Conservation (phyloP, 2,888 invertebrate genomes). For the Parelbella ahira region DNA sequence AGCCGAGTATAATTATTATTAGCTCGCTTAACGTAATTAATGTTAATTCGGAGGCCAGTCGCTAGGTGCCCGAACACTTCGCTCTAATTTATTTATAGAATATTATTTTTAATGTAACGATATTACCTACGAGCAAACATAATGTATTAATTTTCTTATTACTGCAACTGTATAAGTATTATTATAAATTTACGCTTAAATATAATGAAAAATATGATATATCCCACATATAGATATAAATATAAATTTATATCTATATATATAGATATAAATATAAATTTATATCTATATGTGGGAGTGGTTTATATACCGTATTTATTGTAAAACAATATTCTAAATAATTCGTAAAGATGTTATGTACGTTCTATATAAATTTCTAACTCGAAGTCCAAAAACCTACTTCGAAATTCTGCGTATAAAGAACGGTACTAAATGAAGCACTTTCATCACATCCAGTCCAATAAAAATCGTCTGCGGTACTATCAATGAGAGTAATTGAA, state of each 20-base stretch:
- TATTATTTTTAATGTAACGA: too few species aligned
- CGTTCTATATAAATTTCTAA: slow-evolving; percentile 1
- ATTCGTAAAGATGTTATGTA: background rate
- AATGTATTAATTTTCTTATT: too few species aligned
- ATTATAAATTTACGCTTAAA: too few species aligned
- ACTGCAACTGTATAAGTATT: too few species aligned
- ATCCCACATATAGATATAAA: too few species aligned
- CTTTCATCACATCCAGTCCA: slow-evolving; percentile 9
- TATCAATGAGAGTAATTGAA: slow-evolving; percentile 53
- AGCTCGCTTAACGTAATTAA: slow-evolving; percentile 26
- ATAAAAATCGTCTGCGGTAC: slow-evolving; percentile 32
- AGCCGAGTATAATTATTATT: slow-evolving; percentile 26
- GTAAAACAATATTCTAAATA: background rate
- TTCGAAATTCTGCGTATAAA: slow-evolving; percentile 11
- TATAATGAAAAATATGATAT: too few species aligned
- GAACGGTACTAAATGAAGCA: slow-evolving; percentile 1
- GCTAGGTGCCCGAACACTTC: slow-evolving; percentile 6
- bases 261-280: too few species aligned
- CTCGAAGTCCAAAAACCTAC: background rate
- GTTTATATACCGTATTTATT: too few species aligned
- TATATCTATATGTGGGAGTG: too few species aligned
- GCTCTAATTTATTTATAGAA: slow-evolving; percentile 18
- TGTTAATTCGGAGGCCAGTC: slow-evolving; percentile 8
- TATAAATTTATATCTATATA: too few species aligned
- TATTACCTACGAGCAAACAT: too few species aligned